Evolutionary conservation across 2,888 invertebrate genomes (phyloP).

Genomic region (Apodemia hepburni): DNA sequence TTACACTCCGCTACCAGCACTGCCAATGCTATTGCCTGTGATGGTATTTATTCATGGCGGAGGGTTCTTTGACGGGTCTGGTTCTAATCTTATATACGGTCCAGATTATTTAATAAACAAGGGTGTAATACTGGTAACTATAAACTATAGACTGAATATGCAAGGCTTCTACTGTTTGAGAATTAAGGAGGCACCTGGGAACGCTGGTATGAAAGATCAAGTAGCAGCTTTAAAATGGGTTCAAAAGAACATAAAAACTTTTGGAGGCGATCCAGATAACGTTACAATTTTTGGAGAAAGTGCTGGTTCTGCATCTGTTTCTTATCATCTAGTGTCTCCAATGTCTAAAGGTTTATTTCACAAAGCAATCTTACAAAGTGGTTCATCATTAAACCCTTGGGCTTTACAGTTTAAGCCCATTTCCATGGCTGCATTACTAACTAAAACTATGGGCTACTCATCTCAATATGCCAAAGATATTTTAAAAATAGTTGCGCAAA

Average conservation of each 20-base stretch:
- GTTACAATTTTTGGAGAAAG: conserved; percentile 65
- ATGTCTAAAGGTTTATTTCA: conserved; percentile 64
- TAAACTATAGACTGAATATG: conserved; percentile 63
- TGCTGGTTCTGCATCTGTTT: conserved; percentile 58
- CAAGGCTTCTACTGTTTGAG: conserved; percentile 57
- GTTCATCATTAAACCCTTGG: conserved; percentile 56
- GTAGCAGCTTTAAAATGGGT: conserved; percentile 60
- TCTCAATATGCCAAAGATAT: conserved; percentile 50
- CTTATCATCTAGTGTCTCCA: conserved; percentile 55
- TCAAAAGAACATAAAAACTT: conserved; percentile 47
- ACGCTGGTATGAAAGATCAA: conserved; percentile 61
- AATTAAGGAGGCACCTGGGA: conserved; percentile 61
- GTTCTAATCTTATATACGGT: conserved; percentile 47
- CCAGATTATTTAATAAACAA: conserved; percentile 54
- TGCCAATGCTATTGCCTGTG: conserved; percentile 45
- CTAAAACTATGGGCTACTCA: conserved; percentile 50
- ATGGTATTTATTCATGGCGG: conserved; percentile 70
- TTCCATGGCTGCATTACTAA: conserved; percentile 50
- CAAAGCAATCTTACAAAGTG: conserved; percentile 61
- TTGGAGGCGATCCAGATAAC: conserved; percentile 58
- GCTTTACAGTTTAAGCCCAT: conserved; percentile 53
- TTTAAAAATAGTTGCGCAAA: conserved; percentile 48
- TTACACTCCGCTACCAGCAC: conserved; percentile 44
- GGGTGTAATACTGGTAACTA: conserved; percentile 54
- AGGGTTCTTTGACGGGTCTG: conserved; percentile 56